Evolutionary conservation across 1,140 invertebrate genomes (phyloP).

Genomic region (Heliconius nattereri): DNA sequence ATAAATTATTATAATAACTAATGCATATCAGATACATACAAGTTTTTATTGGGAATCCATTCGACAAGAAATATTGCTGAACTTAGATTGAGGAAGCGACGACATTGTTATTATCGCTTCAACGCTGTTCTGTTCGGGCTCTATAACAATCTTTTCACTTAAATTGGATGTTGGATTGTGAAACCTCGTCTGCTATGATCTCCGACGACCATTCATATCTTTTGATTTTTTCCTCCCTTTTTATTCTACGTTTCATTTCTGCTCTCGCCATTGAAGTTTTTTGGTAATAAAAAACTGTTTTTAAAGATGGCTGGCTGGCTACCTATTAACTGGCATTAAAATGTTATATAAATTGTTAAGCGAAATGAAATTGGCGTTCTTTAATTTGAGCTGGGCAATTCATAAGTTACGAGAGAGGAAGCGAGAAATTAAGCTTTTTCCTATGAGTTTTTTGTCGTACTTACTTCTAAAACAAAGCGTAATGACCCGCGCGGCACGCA

Average conservation of each 20-base stretch:
- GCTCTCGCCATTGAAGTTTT: neutral
- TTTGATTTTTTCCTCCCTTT: constrained; percentile 51
- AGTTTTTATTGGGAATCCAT: constrained; percentile 58
- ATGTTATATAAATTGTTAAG: constrained; percentile 29
- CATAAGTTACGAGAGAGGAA: constrained; percentile 58
- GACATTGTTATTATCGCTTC: constrained; percentile 75
- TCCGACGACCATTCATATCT: constrained; percentile 41
- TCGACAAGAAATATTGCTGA: constrained; percentile 64
- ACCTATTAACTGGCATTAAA: constrained; percentile 30
- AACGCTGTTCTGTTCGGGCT: constrained; percentile 50
- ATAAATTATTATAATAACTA: neutral
- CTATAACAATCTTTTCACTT: constrained; percentile 67
- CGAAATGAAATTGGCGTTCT: constrained; percentile 62
- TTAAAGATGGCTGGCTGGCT: neutral
- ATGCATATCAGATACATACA: constrained; percentile 32
- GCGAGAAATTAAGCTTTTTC: constrained; percentile 70
- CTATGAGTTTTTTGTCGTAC: constrained; percentile 75
- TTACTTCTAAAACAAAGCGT: constrained; percentile 78
- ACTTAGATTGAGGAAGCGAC: constrained; percentile 73
- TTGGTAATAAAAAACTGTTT: constrained; percentile 26
- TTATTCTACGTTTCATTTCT: constrained; percentile 23
- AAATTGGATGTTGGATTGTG: constrained; percentile 56
- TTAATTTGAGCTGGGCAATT: constrained; percentile 50
- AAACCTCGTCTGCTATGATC: constrained; percentile 67
- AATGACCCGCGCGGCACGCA: constrained; percentile 78